phyloP scores from a whole-genome alignment of 92 coral and sea anemone species.

The Palythoa grandiflora region DNA sequence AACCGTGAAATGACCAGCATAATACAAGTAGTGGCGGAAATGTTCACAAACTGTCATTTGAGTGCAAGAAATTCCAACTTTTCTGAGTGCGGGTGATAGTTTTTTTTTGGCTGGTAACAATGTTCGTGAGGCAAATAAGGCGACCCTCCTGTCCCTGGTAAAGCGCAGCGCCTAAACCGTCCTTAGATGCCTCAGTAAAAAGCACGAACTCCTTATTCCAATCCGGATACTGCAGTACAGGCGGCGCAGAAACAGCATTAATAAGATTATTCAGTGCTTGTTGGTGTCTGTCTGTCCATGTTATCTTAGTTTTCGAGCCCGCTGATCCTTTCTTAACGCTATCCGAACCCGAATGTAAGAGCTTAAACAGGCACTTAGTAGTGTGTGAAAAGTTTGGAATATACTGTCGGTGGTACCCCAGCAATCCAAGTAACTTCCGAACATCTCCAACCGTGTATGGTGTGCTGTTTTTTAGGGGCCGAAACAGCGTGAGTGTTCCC shows the following conservation, averaged over 20 bases:
- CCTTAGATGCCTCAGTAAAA: constrained; percentile 52
- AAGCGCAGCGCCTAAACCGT: constrained; percentile 54
- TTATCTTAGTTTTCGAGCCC: constrained; percentile 21
- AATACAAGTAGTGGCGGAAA: background rate
- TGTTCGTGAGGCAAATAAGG: constrained; percentile 32
- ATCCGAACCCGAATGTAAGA: background rate
- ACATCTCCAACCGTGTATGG: constrained; percentile 51
- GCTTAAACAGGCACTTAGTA: constrained; percentile 50
- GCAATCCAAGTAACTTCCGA: constrained; percentile 49
- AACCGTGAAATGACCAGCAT: background rate
- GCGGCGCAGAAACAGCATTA: constrained; percentile 23
- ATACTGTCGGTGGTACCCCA: constrained; percentile 55
- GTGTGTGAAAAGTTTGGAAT: constrained; percentile 51
- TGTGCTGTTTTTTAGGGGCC: constrained; percentile 16
- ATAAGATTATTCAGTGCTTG: constrained; percentile 28
- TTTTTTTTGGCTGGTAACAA: background rate
- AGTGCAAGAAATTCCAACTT: background rate
- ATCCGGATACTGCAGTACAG: constrained; percentile 43
- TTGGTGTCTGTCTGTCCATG: constrained; percentile 33
- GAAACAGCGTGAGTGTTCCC: constrained; percentile 46
- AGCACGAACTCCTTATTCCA: constrained; percentile 28
- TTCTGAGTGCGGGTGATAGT: background rate
- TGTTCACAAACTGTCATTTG: background rate
- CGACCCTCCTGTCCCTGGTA: constrained; percentile 40
- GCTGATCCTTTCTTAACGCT: background rate